Base-by-base conservation (phyloP, 37 sponge, comb jelly and placozoan species). In the Agelas oroides region DNA sequence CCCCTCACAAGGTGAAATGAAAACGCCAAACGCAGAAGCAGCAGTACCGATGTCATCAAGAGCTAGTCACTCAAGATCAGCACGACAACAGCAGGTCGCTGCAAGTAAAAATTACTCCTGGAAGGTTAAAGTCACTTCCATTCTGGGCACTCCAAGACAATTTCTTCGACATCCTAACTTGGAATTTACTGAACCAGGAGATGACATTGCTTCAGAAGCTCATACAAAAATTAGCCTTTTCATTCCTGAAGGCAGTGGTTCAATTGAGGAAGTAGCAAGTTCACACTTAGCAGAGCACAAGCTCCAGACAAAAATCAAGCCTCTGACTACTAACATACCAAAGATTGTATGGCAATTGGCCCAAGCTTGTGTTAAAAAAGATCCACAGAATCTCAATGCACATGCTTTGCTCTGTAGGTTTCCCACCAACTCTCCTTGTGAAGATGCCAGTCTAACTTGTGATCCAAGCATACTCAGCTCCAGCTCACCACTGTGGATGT, bases 401-500 rank as follows among this genome's bases (percentile, higher is more conserved):
- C 46, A 3, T 46, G 46, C 46, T 46, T 8, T 46, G 6, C 46
- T 46, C 3, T 8, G 46, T 8, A 46, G 8, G 46, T 46, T 46
- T 46, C 8, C 46, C 46, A 46, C 8, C 46, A 46, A 46, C 46
- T 46, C 46, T 46, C 46, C 46, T 46, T 8, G n/a, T n/a, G n/a
- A n/a, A n/a, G n/a, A n/a, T n/a, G n/a, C n/a, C n/a, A n/a, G n/a
- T n/a, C n/a, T n/a, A n/a, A 46, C 46, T 46, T 46, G 46, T 46
- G 46, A 46, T 46, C 6, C 46, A 8, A 12, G 8, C 8, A 46
- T 3, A 3, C 6, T 8, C 46, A 46, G 6, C 46, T 46, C 46
- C 46, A 12, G 46, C 20, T 77, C 78, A 13, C 78, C 78, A 5
- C 39, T 77, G 1, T 61, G 61, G 46, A 61, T 77, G 19, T 77